A percentile compares a stretch with the other conserved stretches of the same genome.
Evolutionary conservation across 2,113 vertebrate genomes (phyloP).

Genomic region (Mesitornis unicolor): DNA sequence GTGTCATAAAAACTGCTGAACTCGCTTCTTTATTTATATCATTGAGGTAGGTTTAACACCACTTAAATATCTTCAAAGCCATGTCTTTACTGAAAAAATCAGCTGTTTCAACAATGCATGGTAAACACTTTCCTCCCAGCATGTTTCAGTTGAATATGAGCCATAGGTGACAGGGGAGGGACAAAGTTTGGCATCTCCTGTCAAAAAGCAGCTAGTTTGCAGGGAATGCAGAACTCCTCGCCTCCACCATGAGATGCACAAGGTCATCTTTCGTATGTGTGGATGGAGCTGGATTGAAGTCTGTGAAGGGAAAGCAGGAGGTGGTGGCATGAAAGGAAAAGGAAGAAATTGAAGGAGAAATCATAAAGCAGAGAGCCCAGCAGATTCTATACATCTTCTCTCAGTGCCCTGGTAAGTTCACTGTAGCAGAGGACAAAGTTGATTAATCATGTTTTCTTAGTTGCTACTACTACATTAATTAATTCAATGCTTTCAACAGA

Average conservation of each 20-base stretch:
- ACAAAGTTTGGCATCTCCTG: neutral
- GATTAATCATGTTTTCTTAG: slow-evolving; percentile 49
- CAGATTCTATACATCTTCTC: neutral
- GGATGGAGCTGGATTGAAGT: neutral
- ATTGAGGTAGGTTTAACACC: neutral
- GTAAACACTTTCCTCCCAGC: neutral
- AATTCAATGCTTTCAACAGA: slow-evolving; percentile 61
- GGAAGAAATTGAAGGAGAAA: neutral
- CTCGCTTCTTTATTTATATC: slow-evolving; percentile 21
- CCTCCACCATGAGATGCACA: neutral
- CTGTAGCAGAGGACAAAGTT: slow-evolving; percentile 33
- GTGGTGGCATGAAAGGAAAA: neutral
- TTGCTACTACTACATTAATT: slow-evolving; percentile 51
- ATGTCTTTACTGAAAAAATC: neutral
- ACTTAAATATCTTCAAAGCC: slow-evolving; percentile 47
- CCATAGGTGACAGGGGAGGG: neutral
- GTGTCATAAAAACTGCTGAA: slow-evolving; percentile 36
- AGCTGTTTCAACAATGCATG: slow-evolving; percentile 4
- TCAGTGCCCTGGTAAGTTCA: slow-evolving; percentile 1
- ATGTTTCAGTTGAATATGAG: neutral
- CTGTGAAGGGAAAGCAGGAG: neutral
- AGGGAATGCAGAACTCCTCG: neutral
- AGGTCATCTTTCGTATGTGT: rapidly evolving
- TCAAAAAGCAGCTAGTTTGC: neutral
- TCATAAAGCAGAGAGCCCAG: neutral